phyloP scores from a whole-genome alignment of 2,888 invertebrate genomes.

The Drosophila trichaetosa region DNA sequence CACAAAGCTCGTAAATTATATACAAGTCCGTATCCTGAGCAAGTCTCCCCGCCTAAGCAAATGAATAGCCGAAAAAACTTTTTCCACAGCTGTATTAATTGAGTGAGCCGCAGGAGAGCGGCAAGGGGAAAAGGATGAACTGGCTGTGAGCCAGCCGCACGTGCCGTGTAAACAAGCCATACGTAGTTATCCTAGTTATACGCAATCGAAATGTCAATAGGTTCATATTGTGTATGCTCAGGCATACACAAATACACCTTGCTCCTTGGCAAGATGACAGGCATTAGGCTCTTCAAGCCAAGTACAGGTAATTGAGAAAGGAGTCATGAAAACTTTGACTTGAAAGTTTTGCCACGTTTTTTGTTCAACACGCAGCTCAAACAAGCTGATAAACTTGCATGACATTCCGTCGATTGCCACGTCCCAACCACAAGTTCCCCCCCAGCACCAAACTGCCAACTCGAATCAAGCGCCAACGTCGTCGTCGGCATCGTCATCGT shows the following conservation, averaged over 20 bases:
- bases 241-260: conserved; percentile 9
- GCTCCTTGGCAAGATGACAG: conserved; percentile 12
- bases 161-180: conserved; percentile 50
- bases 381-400: conserved; percentile 79
- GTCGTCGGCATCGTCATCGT: not conserved
- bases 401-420: conserved; percentile 60
- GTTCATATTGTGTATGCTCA: conserved; percentile 44
- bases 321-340: conserved; percentile 79
- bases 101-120: conserved; percentile 22
- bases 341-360: conserved; percentile 75
- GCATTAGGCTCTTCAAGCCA: conserved; percentile 27
- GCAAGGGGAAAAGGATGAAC: not conserved
- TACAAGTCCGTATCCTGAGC: conserved; percentile 22
- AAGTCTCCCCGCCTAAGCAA: conserved; percentile 36
- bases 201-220: conserved; percentile 76
- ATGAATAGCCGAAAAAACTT: conserved; percentile 63
- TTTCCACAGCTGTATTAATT: conserved; percentile 66
- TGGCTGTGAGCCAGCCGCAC: conserved; percentile 36
- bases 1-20: conserved; percentile 61
- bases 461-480: conserved; percentile 15
- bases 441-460: conserved; percentile 15
- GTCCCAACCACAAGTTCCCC: conserved; percentile 41
- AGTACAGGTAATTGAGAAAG: conserved; percentile 79
- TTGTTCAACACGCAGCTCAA: conserved; percentile 75
- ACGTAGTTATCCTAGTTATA: conserved; percentile 52